Evolutionary conservation across 2,113 vertebrate species (phyloP), one percentile per base, ranked within the genome.

Genomic region (Rhynchopsitta pachyrhyncha): DNA sequence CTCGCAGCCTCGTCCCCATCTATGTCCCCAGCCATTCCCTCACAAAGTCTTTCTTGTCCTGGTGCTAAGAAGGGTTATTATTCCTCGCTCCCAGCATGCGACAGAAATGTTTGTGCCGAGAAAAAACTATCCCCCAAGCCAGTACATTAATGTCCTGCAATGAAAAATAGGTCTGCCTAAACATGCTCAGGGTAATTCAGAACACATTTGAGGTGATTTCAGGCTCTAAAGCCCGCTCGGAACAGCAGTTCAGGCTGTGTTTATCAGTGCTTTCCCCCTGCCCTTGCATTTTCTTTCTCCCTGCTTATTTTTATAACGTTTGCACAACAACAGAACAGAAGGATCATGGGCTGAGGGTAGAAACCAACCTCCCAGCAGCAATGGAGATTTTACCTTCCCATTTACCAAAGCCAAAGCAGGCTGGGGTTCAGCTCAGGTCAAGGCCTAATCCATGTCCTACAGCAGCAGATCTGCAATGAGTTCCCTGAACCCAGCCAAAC

Each of bases 131-230:
- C 93, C 78, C 90, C 74, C 86, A 92, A 96, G 95, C 96, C 95
- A 96, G 96, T 94, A 96, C 96, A 97, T 97, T 97, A 97, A 97
- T 93, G 96, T 95, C 90, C 90, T 96, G 94, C 96, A 90, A 98
- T 96, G 97, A 98, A 97, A 97, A 91, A 95, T 92, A 95, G 86
- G 90, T 90, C 93, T 95, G 90, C 96, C 97, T 97, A 97, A 97
- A 96, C 93, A 96, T 63, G 93, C 93, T 97, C 96, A 95, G 94
- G 92, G 92, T 97, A 97, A 96, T 97, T 97, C 96, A 94, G 97
- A 96, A 91, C 91, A 88, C 82, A 96, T 96, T 79, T 95, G 91
- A 97, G 93, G 92, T 90, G 93, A 97, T 97, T 95, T 95, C 92
- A 92, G 81, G 75, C 96, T 95, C 93, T 81, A 93, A 97, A 93